Evolutionary conservation across 2,888 invertebrate species (phyloP).

Genomic region (Trichogramma evanescens): DNA sequence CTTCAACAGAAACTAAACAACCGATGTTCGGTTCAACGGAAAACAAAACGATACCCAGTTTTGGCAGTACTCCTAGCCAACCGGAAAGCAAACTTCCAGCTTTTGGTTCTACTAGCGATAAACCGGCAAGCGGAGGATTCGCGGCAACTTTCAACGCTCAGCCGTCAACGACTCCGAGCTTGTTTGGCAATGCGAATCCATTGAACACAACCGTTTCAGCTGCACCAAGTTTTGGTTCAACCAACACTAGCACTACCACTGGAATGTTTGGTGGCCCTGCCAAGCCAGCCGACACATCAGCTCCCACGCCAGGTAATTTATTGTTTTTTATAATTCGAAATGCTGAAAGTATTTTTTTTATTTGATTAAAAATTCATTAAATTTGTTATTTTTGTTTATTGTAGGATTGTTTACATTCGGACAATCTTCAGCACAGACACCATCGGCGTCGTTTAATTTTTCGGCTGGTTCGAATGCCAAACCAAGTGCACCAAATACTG

Average conservation of each 20-base stretch:
- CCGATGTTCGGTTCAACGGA: conserved; percentile 25
- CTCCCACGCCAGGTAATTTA: conserved; percentile 15
- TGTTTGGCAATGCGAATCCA: conserved; percentile 16
- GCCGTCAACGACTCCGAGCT: conserved; percentile 8
- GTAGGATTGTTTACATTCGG: conserved; percentile 36
- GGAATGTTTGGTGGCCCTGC: conserved; percentile 28
- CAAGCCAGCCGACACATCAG: conserved; percentile 24
- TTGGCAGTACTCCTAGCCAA: conserved; percentile 15
- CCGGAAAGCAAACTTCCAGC: conserved; percentile 26
- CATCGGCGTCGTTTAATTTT: conserved; percentile 32
- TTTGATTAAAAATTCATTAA: background rate
- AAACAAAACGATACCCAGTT: conserved; percentile 26
- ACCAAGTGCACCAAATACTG: conserved; percentile 7
- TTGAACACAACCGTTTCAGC: background rate
- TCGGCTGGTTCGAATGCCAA: conserved; percentile 24
- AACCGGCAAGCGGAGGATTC: background rate
- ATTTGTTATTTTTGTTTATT: background rate
- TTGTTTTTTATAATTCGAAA: background rate
- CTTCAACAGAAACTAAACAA: conserved; percentile 21
- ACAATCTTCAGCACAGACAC: conserved; percentile 24
- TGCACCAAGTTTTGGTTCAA: conserved; percentile 23
- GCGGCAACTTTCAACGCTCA: background rate
- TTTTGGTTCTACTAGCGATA: conserved; percentile 25
- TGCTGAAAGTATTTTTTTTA: background rate
- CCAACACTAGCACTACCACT: conserved; percentile 20